Evolutionary conservation across 2,113 vertebrate species (phyloP).

Genomic region (Pseudorhombus dupliciocellatus): DNA sequence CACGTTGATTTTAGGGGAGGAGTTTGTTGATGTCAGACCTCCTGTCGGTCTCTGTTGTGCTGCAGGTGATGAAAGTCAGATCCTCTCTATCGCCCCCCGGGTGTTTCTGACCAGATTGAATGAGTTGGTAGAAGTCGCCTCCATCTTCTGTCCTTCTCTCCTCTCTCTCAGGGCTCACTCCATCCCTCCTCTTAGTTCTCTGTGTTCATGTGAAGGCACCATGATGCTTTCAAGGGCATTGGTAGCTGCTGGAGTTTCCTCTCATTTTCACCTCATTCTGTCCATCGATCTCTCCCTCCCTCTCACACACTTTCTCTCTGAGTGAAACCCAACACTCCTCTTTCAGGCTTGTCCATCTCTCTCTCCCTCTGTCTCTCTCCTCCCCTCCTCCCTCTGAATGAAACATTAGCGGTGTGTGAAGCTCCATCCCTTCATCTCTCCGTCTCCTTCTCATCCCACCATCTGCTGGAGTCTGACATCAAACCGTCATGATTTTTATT

Average conservation of each 20-base stretch:
- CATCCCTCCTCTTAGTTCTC: conserved; percentile 27
- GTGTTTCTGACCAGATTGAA: too few species aligned
- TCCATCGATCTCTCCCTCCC: neutral
- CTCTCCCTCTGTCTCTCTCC: conserved; percentile 5
- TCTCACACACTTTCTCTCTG: neutral
- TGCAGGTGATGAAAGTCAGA: too few species aligned
- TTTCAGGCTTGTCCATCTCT: neutral
- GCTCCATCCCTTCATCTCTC: conserved; percentile 1
- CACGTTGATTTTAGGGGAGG: too few species aligned
- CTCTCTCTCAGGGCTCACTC: conserved; percentile 10
- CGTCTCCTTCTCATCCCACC: conserved; percentile 2
- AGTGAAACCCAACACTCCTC: neutral
- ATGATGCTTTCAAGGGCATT: conserved; percentile 47
- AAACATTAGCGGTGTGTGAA: conserved; percentile 10
- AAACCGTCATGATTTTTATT: neutral
- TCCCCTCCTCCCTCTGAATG: conserved; percentile 25
- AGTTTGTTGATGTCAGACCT: too few species aligned
- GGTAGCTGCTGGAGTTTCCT: conserved; percentile 41
- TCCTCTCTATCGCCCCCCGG: too few species aligned
- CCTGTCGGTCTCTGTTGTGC: too few species aligned
- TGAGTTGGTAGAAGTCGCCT: too few species aligned
- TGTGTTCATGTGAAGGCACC: conserved; percentile 38
- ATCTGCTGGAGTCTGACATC: conserved; percentile 48
- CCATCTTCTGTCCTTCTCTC: neutral
- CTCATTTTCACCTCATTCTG: conserved; percentile 8